Evolutionary conservation across 1,140 invertebrate species (phyloP).

Genomic region (Plodia interpunctella): DNA sequence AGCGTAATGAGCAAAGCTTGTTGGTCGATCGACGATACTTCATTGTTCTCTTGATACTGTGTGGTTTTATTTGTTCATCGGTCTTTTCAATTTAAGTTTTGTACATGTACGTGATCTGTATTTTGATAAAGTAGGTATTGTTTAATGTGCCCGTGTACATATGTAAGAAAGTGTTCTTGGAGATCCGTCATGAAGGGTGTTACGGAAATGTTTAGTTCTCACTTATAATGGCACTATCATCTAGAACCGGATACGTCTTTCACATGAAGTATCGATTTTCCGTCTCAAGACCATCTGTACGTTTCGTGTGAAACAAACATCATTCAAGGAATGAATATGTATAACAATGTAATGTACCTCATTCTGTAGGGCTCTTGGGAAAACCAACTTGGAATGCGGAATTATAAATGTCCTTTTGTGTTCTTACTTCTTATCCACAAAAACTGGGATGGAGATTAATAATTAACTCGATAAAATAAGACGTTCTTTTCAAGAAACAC

Average conservation of each 20-base stretch:
- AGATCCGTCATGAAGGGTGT: not conserved
- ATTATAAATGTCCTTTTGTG: constrained; percentile 3
- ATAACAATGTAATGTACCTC: not conserved
- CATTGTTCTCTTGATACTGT: no score
- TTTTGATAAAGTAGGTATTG: no score
- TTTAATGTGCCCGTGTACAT: not conserved
- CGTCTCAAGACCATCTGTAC: constrained; percentile 9
- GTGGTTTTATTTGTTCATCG: no score
- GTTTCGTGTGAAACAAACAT: not conserved
- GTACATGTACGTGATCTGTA: no score
- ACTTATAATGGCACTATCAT: constrained; percentile 8
- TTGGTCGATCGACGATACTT: no score
- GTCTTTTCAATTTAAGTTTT: no score
- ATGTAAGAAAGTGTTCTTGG: not conserved
- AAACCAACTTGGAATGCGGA: not conserved
- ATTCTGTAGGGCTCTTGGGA: not conserved
- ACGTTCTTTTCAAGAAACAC: not conserved
- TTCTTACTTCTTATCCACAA: not conserved
- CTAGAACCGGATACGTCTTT: constrained; percentile 9
- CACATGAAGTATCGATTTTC: constrained; percentile 10
- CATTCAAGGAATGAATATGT: not conserved
- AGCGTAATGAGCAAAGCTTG: no score
- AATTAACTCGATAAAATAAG: not conserved
- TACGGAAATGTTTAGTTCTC: not conserved
- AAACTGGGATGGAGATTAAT: not conserved